A percentile compares a stretch with the other conserved stretches of the same genome.
Evolutionary conservation across 2,797 vertebrate genomes (phyloP).

Genomic region (Bovichtus diacanthus): DNA sequence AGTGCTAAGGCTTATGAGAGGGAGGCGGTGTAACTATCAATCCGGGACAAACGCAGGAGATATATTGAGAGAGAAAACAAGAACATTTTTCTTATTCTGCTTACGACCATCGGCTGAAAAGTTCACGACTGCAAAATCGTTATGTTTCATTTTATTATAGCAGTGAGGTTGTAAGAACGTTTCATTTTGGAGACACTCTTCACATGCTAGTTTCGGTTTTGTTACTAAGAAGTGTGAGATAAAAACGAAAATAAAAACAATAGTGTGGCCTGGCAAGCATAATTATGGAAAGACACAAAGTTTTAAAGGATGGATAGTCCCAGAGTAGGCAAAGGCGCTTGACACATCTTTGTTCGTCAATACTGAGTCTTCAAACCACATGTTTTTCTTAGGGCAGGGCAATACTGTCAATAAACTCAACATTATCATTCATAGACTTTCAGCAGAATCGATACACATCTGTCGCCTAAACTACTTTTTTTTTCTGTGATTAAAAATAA

Average conservation of each 20-base stretch:
- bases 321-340: background rate
- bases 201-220: background rate
- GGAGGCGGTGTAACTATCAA: constrained; percentile 58
- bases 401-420: no score
- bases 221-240: constrained; percentile 1
- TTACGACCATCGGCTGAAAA: background rate
- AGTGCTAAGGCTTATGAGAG: constrained; percentile 56
- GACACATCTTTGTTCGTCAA: background rate
- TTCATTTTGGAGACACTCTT: background rate
- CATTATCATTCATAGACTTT: background rate
- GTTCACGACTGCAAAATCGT: background rate
- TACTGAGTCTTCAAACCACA: no score
- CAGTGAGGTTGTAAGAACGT: background rate
- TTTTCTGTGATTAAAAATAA: background rate
- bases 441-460: background rate
- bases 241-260: background rate
- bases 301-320: background rate
- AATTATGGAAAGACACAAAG: background rate
- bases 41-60: constrained; percentile 56
- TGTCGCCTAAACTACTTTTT: background rate
- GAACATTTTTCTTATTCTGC: background rate
- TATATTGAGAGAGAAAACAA: constrained; percentile 36
- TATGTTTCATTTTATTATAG: background rate
- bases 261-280: background rate
- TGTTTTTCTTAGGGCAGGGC: background rate